Evolutionary conservation across 92 coral and sea anemone species (phyloP), one percentile per base, ranked within the genome.

Genomic region (Porites evermanni): DNA sequence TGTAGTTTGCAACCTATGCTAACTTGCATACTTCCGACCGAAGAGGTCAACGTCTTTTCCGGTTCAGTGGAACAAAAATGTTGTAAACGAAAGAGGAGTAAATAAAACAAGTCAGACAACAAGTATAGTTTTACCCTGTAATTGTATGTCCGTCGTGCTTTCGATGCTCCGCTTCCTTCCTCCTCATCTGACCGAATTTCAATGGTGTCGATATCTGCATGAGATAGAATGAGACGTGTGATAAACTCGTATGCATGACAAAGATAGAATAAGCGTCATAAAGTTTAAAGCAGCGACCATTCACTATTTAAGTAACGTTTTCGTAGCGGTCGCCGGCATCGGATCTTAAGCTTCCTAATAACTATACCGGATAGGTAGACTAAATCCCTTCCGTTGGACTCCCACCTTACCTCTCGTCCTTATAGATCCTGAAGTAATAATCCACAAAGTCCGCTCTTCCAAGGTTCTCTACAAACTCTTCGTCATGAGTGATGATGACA

Each of bases 121-220:
- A 6, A 12, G 68, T 4, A 20, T 8, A 47, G 53, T 50, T 90
- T 47, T n/a, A 91, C 99, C 91, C 95, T 94, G 93, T 97, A 97
- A 89, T 97, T 95, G 79, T 97, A 97, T 50, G 91, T 95, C 66
- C 98, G 85, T 74, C 98, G 83, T 73, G 93, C 77, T 88, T 90
- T 97, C 17, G 92, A 86, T 29, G 97, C 94, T 29, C 93, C 94
- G 70, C 96, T 94, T 26, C 91, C 95, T 12, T 93, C 98, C 70
- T 96, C 98, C 77, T 94, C 99, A 64, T 95, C 97, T 18, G 99
- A 93, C 47, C 99, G 95, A 66, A 97, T 97, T 86, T 97, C 99
- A 65, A 97, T 93, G 18, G 99, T 97, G 63, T 97, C 99, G 58
- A 97, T 97, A 71, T 97, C 99, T 97, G 52, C 6, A 38, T 23